Base-by-base conservation (phyloP, 1,140 invertebrate species). In the Akabosia matsudoensis region DNA sequence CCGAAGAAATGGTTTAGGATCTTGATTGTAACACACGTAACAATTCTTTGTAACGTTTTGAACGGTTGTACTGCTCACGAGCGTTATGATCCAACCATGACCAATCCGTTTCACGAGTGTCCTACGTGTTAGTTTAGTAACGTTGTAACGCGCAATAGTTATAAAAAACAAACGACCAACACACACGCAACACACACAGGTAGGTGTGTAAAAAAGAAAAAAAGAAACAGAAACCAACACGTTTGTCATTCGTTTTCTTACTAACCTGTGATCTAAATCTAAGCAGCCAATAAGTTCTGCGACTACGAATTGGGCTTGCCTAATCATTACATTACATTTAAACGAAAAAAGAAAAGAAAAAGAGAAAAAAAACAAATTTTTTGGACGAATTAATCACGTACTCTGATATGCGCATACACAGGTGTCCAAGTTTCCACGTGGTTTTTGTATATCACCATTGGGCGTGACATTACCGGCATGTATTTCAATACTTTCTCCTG, bases 401-500 rank as follows among this genome's bases (percentile, higher is more conserved):
- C 94, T 26, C 92, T 91, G 61, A 94, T 87, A 85, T 96, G 93
- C 7, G 94, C 93, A 84, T 97, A 96, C n/a, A 96, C 91, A 26
- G 93, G 92, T 0, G 93, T 96, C 94, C 94, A 97, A 54, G 94
- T 91, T 4, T 93, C 88, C 3, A 92, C 92, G 84, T 95, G 93
- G 74, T 91, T 88, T 82, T 89, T 87, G 79, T 90, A 89, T 76
- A 96, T 87, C 18, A 96, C 94, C 78, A 52, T 52, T 0, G 94
- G 94, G 78, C 94, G 86, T 10, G 94, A 93, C 89, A 97, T 91
- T 3, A 97, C 94, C 31, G 93, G 92, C 79, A 97, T 90, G 84
- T 97, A 96, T 83, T 95, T 92, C 76, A 97, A 85, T 7, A 98
- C 94, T 87, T 97, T 92, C 85, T 98, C 96, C 52, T 95, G 89